Evolutionary conservation across 2,113 vertebrate species (phyloP).

Genomic region (Orthonyx spaldingii): DNA sequence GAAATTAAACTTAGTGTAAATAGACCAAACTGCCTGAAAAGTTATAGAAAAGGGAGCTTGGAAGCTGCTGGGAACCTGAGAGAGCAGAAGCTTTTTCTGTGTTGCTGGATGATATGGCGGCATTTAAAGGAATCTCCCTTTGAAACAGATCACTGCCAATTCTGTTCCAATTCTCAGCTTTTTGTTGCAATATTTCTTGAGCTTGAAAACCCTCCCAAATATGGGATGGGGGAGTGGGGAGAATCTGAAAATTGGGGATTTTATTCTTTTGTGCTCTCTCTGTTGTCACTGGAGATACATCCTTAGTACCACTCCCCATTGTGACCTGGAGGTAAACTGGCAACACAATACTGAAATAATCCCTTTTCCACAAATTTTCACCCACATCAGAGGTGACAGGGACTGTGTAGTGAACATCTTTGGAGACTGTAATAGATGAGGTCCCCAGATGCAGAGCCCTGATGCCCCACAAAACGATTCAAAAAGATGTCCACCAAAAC

Average conservation of each 20-base stretch:
- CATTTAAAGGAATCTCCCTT: neutral
- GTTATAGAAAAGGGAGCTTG: neutral
- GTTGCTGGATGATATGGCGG: neutral
- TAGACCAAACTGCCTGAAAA: neutral
- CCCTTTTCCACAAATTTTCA: neutral
- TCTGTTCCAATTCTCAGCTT: neutral
- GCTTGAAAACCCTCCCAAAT: neutral
- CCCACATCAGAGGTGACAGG: neutral
- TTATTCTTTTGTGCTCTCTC: neutral
- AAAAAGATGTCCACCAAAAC: neutral
- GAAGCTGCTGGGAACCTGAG: neutral
- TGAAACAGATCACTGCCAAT: neutral
- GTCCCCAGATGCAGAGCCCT: neutral
- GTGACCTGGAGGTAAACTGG: neutral
- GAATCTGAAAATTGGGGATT: neutral
- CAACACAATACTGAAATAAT: neutral
- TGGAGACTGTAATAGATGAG: neutral
- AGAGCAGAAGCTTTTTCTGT: neutral
- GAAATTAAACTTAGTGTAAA: neutral
- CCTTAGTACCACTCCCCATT: neutral
- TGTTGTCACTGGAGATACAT: neutral
- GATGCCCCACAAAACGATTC: neutral
- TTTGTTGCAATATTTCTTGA: neutral
- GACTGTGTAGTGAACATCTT: neutral
- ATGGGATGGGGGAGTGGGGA: fast-evolving